Conservation (phyloP, 2,888 invertebrate species). For the Chirona hameri region DNA sequence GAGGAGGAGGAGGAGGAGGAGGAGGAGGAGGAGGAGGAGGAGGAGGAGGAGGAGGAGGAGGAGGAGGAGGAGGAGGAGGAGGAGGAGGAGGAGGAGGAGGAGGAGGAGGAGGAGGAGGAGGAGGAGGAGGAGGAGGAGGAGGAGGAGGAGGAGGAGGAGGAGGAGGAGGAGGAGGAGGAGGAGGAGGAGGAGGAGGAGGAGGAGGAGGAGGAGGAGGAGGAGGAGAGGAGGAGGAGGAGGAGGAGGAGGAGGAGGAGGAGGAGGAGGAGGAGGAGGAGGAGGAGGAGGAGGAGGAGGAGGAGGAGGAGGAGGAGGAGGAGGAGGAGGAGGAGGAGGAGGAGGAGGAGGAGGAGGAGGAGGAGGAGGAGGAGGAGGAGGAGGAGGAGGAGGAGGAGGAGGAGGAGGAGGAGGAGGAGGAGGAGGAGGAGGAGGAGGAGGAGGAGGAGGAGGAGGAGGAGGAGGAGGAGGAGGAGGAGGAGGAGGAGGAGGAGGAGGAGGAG, state of each 20-base stretch:
- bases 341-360: constrained; percentile 30
- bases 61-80: constrained; percentile 30
- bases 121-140: neutral
- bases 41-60: too few species aligned
- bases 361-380: constrained; percentile 23
- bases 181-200: constrained; percentile 34
- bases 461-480: constrained; percentile 27
- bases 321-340: constrained; percentile 31
- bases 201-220: constrained; percentile 27
- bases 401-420: constrained; percentile 30
- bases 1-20: too few species aligned
- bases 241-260: constrained; percentile 29
- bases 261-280: constrained; percentile 6
- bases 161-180: constrained; percentile 30
- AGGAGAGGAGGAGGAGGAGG: constrained; percentile 32
- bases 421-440: constrained; percentile 22
- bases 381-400: constrained; percentile 25
- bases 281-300: constrained; percentile 24
- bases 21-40: too few species aligned
- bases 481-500: constrained; percentile 7
- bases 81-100: constrained; percentile 32
- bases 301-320: constrained; percentile 28
- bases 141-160: constrained; percentile 24
- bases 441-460: constrained; percentile 29
- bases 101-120: constrained; percentile 29